Evolutionary conservation across 2,888 invertebrate species (phyloP), one percentile per base, ranked within the genome.

Genomic region (Tribolium freemani): DNA sequence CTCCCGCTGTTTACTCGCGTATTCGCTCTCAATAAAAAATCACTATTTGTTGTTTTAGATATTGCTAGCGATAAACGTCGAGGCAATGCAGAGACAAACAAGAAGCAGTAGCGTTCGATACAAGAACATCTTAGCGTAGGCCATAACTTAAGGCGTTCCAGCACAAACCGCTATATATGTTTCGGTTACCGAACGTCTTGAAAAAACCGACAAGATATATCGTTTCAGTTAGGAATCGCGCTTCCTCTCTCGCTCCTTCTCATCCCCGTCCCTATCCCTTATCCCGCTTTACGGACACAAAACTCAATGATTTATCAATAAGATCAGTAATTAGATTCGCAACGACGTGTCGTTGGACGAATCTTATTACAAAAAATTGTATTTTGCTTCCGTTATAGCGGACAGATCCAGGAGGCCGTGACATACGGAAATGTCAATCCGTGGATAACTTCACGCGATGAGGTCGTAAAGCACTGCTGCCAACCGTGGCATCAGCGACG

Each of bases 81-180:
- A 50, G 66, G 71, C 74, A 69, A 61, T 68, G 69, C 64, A 53
- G 74, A 71, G 53, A 73, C 70, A 73, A 70, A 73, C 76, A 75
- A 76, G 76, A 64, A 76, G 71, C 74, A 68, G 76, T 76, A 76
- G 76, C 74, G 74, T 76, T 76, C 76, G 74, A 76, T 77, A 75
- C 72, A 69, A 69, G 71, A 79, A 77, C 78, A 77, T 80, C 80
- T 80, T 80, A 78, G 81, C 78, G 79, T 78, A 78, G 77, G 78
- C 84, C 80, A 84, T 84, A 84, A 84, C 81, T 84, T 84, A 83
- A 83, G 82, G 81, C 81, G 81, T 81, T 81, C 83, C 82, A 82
- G 78, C 79, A 80, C 81, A 83, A 85, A 86, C 85, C 85, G 84
- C 85, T 86, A 85, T 85, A 86, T 85, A 85, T 85, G 86, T 86